These are phyloP conservation scores for Pseudachorutes palmiensis DNA, from an alignment of 1,140 invertebrate species.

Conservation along the genomic window DNA sequence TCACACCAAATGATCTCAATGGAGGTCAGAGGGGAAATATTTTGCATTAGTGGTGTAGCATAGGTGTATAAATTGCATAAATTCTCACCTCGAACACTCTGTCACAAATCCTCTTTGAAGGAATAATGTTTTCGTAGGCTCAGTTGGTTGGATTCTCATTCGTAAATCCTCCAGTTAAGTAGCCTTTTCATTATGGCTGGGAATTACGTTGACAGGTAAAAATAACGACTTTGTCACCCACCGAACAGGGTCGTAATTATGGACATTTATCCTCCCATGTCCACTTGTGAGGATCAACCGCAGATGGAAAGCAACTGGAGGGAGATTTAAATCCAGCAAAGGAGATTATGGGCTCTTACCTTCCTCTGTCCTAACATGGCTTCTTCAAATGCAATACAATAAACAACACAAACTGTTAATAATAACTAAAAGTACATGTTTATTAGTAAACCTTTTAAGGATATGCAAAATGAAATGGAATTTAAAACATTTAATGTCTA, in stretches of 20 bases:
- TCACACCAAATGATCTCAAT: constrained; percentile 35
- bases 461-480: too few species aligned
- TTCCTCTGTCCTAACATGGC: background rate
- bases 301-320: background rate
- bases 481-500: background rate
- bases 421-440: background rate
- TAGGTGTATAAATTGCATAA: background rate
- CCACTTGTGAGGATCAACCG: background rate
- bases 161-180: background rate
- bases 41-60: background rate
- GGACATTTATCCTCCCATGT: background rate
- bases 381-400: background rate
- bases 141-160: background rate
- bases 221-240: background rate
- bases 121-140: background rate
- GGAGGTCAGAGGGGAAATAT: background rate
- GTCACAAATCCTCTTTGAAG: background rate
- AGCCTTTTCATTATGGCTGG: background rate
- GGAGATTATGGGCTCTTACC: background rate
- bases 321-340: background rate
- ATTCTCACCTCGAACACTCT: background rate
- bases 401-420: background rate
- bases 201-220: background rate
- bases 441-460: background rate
- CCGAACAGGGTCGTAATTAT: background rate